A percentile compares a stretch with the other conserved stretches of the same genome.
Evolutionary conservation across 2,888 invertebrate species (phyloP).

Genomic region (Cryptophagus acutangulus): DNA sequence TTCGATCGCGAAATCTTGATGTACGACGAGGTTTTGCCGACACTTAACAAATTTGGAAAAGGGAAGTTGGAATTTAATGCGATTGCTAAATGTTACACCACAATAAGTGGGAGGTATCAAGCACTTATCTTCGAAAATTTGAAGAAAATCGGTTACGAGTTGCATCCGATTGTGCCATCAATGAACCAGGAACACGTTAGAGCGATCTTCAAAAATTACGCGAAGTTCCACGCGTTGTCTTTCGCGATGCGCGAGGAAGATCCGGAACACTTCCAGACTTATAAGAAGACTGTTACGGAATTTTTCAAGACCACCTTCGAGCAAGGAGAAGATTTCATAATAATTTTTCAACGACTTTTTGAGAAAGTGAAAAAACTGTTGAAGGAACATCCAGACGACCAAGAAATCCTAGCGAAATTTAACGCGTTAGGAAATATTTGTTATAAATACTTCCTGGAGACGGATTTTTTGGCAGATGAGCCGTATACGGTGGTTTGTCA

Average conservation of each 20-base stretch:
- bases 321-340: too few species aligned
- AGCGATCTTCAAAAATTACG: constrained; percentile 13
- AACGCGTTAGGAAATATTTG: too few species aligned
- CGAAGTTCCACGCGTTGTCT: constrained; percentile 16
- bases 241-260: constrained; percentile 13
- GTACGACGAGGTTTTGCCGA: background rate
- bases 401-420: too few species aligned
- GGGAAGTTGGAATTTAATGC: background rate
- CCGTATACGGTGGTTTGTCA: background rate
- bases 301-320: too few species aligned
- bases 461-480: too few species aligned
- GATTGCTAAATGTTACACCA: background rate
- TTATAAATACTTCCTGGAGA: too few species aligned
- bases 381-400: too few species aligned
- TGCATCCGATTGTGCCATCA: background rate
- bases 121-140: background rate
- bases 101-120: background rate
- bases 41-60: background rate
- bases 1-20: background rate
- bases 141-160: background rate
- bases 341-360: too few species aligned
- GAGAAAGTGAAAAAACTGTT: too few species aligned
- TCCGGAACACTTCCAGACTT: constrained; percentile 11
- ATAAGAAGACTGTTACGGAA: too few species aligned
- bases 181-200: constrained; percentile 1